phyloP scores from a whole-genome alignment of 1,140 invertebrate genomes.

The Lordiphosa clarofinis region DNA sequence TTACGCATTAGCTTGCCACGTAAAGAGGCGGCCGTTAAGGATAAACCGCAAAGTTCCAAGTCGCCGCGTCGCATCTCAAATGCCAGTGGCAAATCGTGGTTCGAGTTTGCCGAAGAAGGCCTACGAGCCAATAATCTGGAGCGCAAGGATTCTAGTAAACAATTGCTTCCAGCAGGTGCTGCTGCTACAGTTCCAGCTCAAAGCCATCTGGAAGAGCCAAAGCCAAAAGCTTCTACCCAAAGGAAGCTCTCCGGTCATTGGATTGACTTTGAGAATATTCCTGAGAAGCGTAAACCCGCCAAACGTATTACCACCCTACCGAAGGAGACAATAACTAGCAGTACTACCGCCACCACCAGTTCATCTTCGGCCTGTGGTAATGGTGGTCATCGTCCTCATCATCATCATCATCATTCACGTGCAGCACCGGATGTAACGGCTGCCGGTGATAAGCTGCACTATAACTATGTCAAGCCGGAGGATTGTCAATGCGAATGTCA shows the following conservation, averaged over 20 bases:
- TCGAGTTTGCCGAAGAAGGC: slow-evolving; percentile 84
- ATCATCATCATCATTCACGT: slow-evolving; percentile 48
- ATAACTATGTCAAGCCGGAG: slow-evolving; percentile 90
- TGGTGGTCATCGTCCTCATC: slow-evolving; percentile 40
- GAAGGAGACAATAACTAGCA: slow-evolving; percentile 57
- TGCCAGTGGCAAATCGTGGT: slow-evolving; percentile 82
- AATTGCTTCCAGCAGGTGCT: slow-evolving; percentile 42
- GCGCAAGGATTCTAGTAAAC: slow-evolving; percentile 70
- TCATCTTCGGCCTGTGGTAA: slow-evolving; percentile 49
- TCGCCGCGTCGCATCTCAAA: slow-evolving; percentile 80
- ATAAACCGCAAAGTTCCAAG: slow-evolving; percentile 72
- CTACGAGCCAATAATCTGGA: slow-evolving; percentile 76
- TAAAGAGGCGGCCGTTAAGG: slow-evolving; percentile 80
- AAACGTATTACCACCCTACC: slow-evolving; percentile 90
- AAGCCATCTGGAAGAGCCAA: slow-evolving; percentile 58
- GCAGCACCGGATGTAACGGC: slow-evolving; percentile 41
- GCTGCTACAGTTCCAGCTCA: slow-evolving; percentile 22
- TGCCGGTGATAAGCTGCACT: slow-evolving; percentile 80
- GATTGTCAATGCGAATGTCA: slow-evolving; percentile 92
- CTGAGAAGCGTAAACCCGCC: slow-evolving; percentile 87
- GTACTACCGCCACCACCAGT: slow-evolving; percentile 28
- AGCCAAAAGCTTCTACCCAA: slow-evolving; percentile 53
- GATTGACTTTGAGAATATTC: slow-evolving; percentile 93
- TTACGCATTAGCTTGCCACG: slow-evolving; percentile 86
- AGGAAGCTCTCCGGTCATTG: slow-evolving; percentile 82